Conservation (phyloP, 2,797 vertebrate species). For the Podarcis siculus region DNA sequence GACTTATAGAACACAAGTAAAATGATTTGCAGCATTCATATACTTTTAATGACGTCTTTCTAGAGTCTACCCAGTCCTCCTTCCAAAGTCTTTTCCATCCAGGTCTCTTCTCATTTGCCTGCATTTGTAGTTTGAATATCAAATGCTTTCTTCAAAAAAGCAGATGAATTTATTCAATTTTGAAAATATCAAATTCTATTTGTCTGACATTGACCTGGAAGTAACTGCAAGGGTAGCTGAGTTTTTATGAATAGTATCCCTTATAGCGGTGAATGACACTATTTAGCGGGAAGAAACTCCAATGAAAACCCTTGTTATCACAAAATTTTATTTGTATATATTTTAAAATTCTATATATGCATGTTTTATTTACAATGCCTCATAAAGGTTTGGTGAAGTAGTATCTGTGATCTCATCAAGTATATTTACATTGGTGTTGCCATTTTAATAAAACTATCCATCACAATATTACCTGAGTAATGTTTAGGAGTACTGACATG, state of each 20-base stretch:
- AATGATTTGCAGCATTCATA: not conserved
- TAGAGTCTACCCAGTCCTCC: conserved; percentile 68
- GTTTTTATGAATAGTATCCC: too few species aligned
- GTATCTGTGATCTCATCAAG: not conserved
- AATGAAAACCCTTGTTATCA: too few species aligned
- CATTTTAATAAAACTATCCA: not conserved
- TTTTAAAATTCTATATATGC: too few species aligned
- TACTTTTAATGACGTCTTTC: conserved; percentile 35
- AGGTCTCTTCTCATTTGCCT: conserved; percentile 5
- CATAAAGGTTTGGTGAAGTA: too few species aligned
- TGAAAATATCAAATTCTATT: too few species aligned
- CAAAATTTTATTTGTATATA: too few species aligned
- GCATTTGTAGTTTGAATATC: not conserved
- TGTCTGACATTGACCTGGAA: too few species aligned
- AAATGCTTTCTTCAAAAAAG: not conserved
- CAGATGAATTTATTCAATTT: conserved; percentile 49
- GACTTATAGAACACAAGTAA: not conserved
- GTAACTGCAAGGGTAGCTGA: too few species aligned
- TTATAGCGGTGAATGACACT: too few species aligned
- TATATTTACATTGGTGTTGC: not conserved
- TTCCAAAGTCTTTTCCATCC: conserved; percentile 27
- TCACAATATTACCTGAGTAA: not conserved
- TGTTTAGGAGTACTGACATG: not conserved
- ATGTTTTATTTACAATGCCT: too few species aligned
- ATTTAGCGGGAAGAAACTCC: too few species aligned